Conservation (phyloP, 2,888 invertebrate genomes). For the Panzeria rudis region DNA sequence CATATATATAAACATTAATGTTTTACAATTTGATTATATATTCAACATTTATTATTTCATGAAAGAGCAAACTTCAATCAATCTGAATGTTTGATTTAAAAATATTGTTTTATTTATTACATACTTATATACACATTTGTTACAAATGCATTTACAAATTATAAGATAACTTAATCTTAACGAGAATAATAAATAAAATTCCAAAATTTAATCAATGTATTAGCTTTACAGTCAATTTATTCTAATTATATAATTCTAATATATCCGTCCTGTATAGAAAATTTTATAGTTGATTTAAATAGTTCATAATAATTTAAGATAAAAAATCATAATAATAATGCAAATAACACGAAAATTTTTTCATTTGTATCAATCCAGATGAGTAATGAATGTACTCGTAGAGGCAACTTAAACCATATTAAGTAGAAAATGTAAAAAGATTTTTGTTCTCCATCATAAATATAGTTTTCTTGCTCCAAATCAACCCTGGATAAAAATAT, state of each 20-base stretch:
- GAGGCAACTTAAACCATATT: neutral
- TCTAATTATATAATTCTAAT: slow-evolving; percentile 3
- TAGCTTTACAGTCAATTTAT: neutral
- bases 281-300: neutral
- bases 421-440: neutral
- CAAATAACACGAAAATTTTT: slow-evolving; percentile 1
- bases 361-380: slow-evolving; percentile 15
- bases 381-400: slow-evolving; percentile 7
- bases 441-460: neutral
- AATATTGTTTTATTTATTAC: too few relatives aligned
- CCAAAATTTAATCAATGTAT: too few relatives aligned
- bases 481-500: neutral
- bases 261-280: neutral
- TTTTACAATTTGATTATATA: too few relatives aligned
- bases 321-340: neutral
- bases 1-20: too few relatives aligned
- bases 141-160: too few relatives aligned
- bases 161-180: too few relatives aligned
- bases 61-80: too few relatives aligned
- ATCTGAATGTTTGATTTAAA: too few relatives aligned
- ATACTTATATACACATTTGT: neutral
- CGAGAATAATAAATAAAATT: too few relatives aligned
- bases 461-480: neutral
- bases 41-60: too few relatives aligned
- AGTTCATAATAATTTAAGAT: neutral